phyloP scores from a whole-genome alignment of 1,140 invertebrate species.

The Aphaenogaster rudis region DNA sequence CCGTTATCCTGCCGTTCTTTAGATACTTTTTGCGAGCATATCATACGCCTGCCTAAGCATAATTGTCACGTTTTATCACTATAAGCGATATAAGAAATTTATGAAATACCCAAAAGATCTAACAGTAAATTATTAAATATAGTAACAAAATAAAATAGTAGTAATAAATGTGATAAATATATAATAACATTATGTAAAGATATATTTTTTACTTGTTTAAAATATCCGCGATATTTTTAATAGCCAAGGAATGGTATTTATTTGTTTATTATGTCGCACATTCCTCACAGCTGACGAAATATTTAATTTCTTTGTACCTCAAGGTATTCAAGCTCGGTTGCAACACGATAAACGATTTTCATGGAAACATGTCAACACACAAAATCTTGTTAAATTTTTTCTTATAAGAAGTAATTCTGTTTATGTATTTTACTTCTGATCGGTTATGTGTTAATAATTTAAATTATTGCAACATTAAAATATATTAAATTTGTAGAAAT shows the following conservation, averaged over 20 bases:
- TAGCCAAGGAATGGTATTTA: neutral
- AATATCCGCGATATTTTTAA: neutral
- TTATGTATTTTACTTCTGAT: slow-evolving; percentile 15
- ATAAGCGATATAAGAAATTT: neutral
- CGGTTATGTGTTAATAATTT: neutral
- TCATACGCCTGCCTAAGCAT: neutral
- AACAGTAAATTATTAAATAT: neutral
- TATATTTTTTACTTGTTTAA: neutral
- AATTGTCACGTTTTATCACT: neutral
- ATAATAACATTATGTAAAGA: neutral
- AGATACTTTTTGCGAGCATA: neutral
- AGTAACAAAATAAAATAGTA: slow-evolving; percentile 9
- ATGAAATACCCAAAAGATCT: neutral
- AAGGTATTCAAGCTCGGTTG: neutral
- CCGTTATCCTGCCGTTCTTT: neutral
- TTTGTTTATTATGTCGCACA: neutral
- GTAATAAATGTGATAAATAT: neutral
- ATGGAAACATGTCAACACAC: neutral
- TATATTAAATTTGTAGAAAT: neutral
- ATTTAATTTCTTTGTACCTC: neutral
- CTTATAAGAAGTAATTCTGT: neutral
- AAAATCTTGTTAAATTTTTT: neutral
- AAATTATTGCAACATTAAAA: neutral
- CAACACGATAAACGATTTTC: neutral
- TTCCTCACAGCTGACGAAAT: neutral